A percentile compares a stretch with the other conserved stretches of the same genome.
Evolutionary conservation across 2,888 invertebrate genomes (phyloP).

Genomic region (Drosophila yooni): DNA sequence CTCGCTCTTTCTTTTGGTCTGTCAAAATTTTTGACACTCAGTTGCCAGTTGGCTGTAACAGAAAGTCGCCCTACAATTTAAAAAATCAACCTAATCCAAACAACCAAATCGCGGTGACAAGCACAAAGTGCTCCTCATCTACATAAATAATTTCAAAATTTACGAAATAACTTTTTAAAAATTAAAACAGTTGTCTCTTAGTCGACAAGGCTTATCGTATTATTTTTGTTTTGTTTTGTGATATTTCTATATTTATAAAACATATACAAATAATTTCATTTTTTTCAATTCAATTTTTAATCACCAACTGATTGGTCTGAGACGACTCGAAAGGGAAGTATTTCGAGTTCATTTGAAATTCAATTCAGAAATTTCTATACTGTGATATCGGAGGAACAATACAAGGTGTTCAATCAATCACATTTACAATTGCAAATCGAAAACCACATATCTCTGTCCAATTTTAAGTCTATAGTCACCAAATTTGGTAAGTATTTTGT

Average conservation of each 20-base stretch:
- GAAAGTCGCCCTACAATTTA: neutral
- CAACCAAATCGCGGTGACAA: neutral
- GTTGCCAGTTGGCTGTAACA: conserved; percentile 15
- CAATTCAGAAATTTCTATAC: neutral
- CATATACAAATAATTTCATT: neutral
- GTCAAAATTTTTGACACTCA: conserved; percentile 40
- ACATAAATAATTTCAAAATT: neutral
- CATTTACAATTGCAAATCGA: neutral
- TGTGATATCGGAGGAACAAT: neutral
- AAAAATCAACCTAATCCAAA: neutral
- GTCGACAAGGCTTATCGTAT: neutral
- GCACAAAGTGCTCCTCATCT: neutral
- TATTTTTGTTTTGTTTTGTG: neutral
- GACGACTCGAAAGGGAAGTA: neutral
- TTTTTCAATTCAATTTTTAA: too few relatives aligned
- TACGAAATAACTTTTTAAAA: neutral
- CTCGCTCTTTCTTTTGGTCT: neutral
- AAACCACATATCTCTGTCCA: neutral
- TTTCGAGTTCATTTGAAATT: neutral
- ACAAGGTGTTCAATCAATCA: neutral
- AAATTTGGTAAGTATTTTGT: neutral
- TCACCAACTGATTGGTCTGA: neutral
- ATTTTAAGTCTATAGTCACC: neutral
- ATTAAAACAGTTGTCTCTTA: neutral
- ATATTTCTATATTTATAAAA: neutral